Conservation (phyloP, 2,797 vertebrate genomes). For the Sciurus vulgaris region DNA sequence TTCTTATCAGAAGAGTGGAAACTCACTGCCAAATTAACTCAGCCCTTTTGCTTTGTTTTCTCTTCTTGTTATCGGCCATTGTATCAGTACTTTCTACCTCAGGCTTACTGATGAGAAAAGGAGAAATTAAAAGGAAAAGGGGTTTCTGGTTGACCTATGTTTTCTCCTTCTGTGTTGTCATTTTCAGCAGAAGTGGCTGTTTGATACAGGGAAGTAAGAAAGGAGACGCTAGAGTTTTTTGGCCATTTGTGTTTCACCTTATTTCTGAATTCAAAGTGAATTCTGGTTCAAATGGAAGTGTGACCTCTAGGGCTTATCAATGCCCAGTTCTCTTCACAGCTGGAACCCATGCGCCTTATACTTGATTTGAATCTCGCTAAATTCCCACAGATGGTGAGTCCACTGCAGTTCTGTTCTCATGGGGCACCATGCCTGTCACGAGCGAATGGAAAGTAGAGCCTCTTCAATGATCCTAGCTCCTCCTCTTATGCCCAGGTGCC, state of each 20-base stretch:
- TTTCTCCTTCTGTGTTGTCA: background rate
- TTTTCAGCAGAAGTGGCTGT: background rate
- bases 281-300: background rate
- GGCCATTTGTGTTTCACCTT: background rate
- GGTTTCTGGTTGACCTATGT: background rate
- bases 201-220: background rate
- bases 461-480: rapidly evolving
- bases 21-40: background rate
- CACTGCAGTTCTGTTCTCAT: background rate
- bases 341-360: background rate
- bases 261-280: background rate
- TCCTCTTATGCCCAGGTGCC: background rate
- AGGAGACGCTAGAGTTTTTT: background rate
- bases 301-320: background rate
- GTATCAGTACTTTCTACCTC: background rate
- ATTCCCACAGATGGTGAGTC: background rate
- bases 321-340: background rate
- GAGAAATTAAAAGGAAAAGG: background rate
- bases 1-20: conserved; percentile 9
- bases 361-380: background rate
- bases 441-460: background rate
- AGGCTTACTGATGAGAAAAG: background rate
- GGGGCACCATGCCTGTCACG: rapidly evolving
- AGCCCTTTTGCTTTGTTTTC: background rate
- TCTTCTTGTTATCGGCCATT: background rate